These are phyloP conservation scores for Catagonus wagneri DNA, from an alignment of 2,113 vertebrate genomes.

Conservation along the genomic window DNA sequence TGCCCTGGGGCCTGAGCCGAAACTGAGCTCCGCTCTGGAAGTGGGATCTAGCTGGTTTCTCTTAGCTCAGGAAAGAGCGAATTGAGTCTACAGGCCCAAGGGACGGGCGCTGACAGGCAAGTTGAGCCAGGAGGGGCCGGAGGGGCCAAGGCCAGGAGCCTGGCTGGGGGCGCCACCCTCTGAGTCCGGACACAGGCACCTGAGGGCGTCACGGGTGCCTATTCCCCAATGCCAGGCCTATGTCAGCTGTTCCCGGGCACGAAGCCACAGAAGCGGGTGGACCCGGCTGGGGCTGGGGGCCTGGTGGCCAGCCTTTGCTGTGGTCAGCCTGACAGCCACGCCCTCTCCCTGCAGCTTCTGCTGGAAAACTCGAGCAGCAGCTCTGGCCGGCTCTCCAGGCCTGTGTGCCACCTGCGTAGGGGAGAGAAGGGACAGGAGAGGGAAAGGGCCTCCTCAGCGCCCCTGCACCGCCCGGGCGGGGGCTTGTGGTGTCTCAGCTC, in stretches of 20 bases:
- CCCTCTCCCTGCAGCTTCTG: neutral
- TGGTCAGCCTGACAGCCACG: neutral
- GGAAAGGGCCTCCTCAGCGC: neutral
- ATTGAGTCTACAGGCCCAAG: neutral
- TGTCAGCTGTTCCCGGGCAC: rapidly evolving
- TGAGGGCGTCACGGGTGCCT: too few relatives aligned
- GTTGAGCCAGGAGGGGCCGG: neutral
- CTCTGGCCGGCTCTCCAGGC: neutral
- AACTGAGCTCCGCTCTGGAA: neutral
- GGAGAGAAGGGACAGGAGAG: neutral
- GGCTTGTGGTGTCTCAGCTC: neutral
- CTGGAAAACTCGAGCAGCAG: neutral
- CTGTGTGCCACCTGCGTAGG: neutral
- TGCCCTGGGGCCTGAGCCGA: neutral
- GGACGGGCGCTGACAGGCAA: neutral
- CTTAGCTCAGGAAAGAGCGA: neutral
- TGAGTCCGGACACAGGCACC: neutral
- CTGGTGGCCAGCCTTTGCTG: neutral
- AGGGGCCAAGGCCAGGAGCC: neutral
- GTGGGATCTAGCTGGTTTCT: neutral
- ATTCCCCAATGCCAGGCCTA: neutral
- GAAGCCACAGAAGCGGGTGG: neutral
- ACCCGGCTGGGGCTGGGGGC: neutral
- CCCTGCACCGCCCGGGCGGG: neutral
- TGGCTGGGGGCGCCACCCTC: too few relatives aligned